Evolutionary conservation across 2,797 vertebrate species (phyloP).

Genomic region (Alectoris magna): DNA sequence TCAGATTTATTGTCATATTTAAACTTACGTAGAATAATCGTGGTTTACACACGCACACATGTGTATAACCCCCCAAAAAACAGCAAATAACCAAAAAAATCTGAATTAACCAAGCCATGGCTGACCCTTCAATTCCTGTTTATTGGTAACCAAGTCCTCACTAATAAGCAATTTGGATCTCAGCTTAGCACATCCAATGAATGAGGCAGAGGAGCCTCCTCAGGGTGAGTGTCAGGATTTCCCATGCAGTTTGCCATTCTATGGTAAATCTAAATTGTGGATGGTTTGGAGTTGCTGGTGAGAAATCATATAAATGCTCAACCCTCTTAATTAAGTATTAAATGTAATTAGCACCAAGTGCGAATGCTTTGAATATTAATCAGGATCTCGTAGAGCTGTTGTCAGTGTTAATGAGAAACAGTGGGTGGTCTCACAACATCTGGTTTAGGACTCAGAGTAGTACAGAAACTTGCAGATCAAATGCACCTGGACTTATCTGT

Average conservation of each 20-base stretch:
- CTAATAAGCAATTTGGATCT: slow-evolving; percentile 25
- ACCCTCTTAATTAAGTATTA: slow-evolving; percentile 84
- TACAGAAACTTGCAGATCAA: neutral
- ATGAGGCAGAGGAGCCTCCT: neutral
- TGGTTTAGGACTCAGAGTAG: slow-evolving; percentile 70
- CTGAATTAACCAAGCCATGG: neutral
- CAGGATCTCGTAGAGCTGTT: slow-evolving; percentile 73
- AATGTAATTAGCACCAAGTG: slow-evolving; percentile 79
- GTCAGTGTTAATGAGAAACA: slow-evolving; percentile 79
- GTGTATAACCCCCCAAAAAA: neutral
- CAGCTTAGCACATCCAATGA: neutral
- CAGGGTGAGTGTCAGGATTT: neutral
- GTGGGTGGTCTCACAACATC: slow-evolving; percentile 73
- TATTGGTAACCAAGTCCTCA: neutral
- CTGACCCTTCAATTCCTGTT: neutral
- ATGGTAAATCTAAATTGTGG: slow-evolving; percentile 13
- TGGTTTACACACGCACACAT: neutral
- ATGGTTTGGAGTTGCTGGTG: slow-evolving; percentile 50
- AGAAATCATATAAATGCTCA: slow-evolving; percentile 66
- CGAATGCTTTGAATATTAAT: slow-evolving; percentile 81
- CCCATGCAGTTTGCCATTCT: neutral
- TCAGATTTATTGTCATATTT: neutral
- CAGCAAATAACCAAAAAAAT: neutral
- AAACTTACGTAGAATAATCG: neutral
- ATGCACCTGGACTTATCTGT: slow-evolving; percentile 2